phyloP scores from a whole-genome alignment of 2,797 vertebrate genomes.

The Bryconaethiops microstoma region DNA sequence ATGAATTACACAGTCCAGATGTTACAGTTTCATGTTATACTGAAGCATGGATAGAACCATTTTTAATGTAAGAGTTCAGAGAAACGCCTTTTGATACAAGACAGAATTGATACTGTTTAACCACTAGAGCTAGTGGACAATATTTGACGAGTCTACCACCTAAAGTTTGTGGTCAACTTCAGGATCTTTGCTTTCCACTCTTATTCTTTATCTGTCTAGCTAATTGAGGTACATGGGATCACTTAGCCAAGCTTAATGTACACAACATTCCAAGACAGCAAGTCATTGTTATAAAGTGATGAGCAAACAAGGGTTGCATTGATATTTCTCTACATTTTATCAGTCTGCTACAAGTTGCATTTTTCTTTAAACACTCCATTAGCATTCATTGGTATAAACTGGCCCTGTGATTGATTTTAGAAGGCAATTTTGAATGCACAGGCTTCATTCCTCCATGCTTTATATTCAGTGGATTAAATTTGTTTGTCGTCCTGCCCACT shows the following conservation, averaged over 20 bases:
- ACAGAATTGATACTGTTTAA: too few relatives aligned
- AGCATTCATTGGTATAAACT: slow-evolving; percentile 39
- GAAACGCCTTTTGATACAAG: too few relatives aligned
- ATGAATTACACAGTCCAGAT: too few relatives aligned
- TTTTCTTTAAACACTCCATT: slow-evolving; percentile 20
- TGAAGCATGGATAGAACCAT: too few relatives aligned
- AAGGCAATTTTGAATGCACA: slow-evolving; percentile 20
- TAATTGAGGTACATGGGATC: slow-evolving; percentile 1
- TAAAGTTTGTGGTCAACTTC: background rate
- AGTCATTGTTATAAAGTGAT: background rate
- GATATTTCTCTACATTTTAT: background rate
- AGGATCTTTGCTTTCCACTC: background rate
- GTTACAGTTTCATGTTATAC: too few relatives aligned
- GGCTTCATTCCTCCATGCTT: slow-evolving; percentile 6
- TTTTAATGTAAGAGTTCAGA: too few relatives aligned
- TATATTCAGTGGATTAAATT: slow-evolving; percentile 27
- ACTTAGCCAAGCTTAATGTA: background rate
- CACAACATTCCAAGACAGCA: background rate
- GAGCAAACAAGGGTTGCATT: background rate
- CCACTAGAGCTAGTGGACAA: background rate
- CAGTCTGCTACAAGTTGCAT: background rate
- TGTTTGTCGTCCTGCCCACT: slow-evolving; percentile 23
- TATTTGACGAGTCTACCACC: too few relatives aligned
- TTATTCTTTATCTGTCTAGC: background rate
- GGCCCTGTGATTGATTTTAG: slow-evolving; percentile 19